A percentile compares a stretch with the other conserved stretches of the same genome.
phyloP scores from a whole-genome alignment of 1,140 invertebrate species.

The Latrodectus geometricus region DNA sequence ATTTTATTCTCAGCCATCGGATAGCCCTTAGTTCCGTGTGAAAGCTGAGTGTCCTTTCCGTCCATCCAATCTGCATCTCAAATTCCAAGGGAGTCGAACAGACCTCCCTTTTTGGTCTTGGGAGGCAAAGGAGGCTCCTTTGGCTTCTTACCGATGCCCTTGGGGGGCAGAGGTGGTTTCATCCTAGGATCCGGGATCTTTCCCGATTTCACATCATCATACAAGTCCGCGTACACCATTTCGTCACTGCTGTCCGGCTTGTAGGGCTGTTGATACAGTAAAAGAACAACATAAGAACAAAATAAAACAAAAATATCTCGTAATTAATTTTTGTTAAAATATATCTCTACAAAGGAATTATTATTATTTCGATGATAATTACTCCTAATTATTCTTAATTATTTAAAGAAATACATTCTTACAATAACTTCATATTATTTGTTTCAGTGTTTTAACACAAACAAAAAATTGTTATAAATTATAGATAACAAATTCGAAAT shows the following conservation, averaged over 20 bases:
- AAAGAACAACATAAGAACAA: too few species aligned
- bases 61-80: constrained; percentile 11
- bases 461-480: too few species aligned
- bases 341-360: too few species aligned
- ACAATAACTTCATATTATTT: too few species aligned
- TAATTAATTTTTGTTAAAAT: too few species aligned
- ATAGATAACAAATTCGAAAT: too few species aligned
- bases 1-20: background rate
- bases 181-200: constrained; percentile 64
- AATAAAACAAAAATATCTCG: too few species aligned
- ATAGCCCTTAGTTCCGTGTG: background rate
- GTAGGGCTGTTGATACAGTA: constrained; percentile 54
- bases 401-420: too few species aligned
- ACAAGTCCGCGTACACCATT: constrained; percentile 65
- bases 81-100: constrained; percentile 54
- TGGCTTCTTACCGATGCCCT: constrained; percentile 58
- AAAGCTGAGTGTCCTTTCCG: background rate
- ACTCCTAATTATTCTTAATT: too few species aligned
- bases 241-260: constrained; percentile 64
- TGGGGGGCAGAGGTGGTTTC: constrained; percentile 64
- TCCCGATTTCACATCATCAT: constrained; percentile 65
- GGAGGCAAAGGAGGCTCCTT: constrained; percentile 64
- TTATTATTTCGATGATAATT: too few species aligned
- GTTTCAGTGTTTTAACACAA: too few species aligned
- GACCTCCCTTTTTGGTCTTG: constrained; percentile 62